phyloP scores from a whole-genome alignment of 2,797 vertebrate species.

The Euthynnus affinis region DNA sequence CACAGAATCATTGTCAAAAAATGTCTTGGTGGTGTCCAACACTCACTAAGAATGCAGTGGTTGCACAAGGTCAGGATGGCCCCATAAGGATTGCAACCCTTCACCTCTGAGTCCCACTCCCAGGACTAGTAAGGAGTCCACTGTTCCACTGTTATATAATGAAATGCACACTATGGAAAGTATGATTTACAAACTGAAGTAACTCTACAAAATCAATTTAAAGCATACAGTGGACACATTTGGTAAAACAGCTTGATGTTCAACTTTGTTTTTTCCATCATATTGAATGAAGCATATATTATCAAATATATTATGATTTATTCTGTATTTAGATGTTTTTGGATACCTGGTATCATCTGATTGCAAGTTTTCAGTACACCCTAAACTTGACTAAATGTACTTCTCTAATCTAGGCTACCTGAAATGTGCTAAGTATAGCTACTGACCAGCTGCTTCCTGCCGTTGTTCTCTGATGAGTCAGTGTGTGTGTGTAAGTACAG shows the following conservation, averaged over 20 bases:
- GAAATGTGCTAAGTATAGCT: neutral
- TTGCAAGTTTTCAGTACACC: neutral
- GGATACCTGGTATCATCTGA: neutral
- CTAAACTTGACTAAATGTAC: neutral
- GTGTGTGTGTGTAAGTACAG: neutral
- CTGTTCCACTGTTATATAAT: neutral
- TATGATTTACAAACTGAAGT: neutral
- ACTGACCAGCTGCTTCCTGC: neutral
- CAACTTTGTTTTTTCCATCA: too few relatives aligned
- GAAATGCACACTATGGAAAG: neutral
- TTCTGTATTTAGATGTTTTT: neutral
- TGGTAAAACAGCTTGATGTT: too few relatives aligned
- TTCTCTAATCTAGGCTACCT: neutral
- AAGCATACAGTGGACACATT: too few relatives aligned
- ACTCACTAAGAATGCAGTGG: neutral
- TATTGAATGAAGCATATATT: neutral
- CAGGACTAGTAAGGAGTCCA: neutral
- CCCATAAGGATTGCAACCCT: too few relatives aligned
- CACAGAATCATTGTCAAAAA: too few relatives aligned
- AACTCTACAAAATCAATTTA: neutral
- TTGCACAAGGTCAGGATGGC: neutral
- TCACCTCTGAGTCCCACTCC: too few relatives aligned
- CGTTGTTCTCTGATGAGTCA: conserved; percentile 8
- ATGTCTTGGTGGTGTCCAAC: too few relatives aligned
- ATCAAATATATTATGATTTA: neutral